These are phyloP conservation scores for Hermodice carunculata DNA, from an alignment of 2,888 invertebrate species.

Conservation along the genomic window DNA sequence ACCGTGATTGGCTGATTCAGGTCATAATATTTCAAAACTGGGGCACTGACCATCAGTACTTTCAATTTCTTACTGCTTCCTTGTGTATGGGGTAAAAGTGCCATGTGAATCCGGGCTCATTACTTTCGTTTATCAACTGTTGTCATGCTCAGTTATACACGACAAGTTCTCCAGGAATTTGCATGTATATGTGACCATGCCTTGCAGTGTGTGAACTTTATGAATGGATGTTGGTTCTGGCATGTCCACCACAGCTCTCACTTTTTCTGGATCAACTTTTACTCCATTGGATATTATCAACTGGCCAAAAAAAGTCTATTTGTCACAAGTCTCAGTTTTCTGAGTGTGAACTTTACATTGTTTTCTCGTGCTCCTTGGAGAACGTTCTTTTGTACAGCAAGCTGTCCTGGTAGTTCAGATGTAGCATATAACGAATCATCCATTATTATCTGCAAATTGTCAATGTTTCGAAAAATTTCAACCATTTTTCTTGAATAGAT, in stretches of 20 bases:
- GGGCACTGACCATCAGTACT: slow-evolving; percentile 9
- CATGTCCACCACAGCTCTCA: slow-evolving; percentile 20
- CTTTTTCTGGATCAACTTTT: slow-evolving; percentile 1
- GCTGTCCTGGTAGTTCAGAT: too few relatives aligned
- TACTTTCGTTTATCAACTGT: slow-evolving; percentile 27
- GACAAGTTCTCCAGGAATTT: slow-evolving; percentile 18
- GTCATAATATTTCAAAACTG: slow-evolving; percentile 18
- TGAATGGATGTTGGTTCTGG: slow-evolving; percentile 6
- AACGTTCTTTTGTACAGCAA: too few relatives aligned
- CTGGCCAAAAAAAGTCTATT: slow-evolving; percentile 14
- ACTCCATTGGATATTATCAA: slow-evolving; percentile 1
- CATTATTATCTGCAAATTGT: not conserved
- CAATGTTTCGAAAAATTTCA: slow-evolving; percentile 1
- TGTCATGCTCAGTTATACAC: slow-evolving; percentile 3
- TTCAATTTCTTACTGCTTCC: slow-evolving; percentile 20
- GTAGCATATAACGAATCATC: slow-evolving; percentile 6
- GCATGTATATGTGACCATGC: slow-evolving; percentile 26
- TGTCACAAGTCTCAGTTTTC: too few relatives aligned
- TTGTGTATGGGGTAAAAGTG: slow-evolving; percentile 22
- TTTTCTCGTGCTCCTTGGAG: too few relatives aligned
- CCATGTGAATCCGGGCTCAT: slow-evolving; percentile 4
- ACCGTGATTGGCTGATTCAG: not conserved
- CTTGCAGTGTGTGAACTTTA: slow-evolving; percentile 13
- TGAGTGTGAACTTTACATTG: too few relatives aligned
- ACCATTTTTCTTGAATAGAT: not conserved